Evolutionary conservation across 2,113 vertebrate species (phyloP), one percentile per base, ranked within the genome.

Genomic region (Chunga burmeisteri): DNA sequence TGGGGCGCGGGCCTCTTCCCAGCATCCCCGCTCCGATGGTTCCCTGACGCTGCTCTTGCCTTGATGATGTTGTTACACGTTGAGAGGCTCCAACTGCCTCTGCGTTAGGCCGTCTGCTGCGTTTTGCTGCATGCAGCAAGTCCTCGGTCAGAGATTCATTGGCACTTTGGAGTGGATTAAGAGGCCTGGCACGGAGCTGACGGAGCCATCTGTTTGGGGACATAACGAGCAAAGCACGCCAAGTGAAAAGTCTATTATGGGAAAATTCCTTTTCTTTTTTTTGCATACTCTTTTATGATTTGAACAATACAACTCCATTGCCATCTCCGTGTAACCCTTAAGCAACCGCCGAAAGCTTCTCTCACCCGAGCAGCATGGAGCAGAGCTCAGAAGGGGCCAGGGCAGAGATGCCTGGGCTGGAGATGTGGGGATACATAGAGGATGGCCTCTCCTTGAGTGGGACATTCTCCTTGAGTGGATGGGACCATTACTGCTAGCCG

Each of bases 101-200:
- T 7, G 7, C 7, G 0, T 65, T 3, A 2, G 32, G 61, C 46
- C 22, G 5, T 19, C 56, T 85, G 79, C 47, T 26, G 0, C 1
- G 0, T 36, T 92, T 58, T 83, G 85, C 70, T 71, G 83, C 15
- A 3, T 13, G n/a, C 87, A 73, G 11, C 87, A 77, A 13, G 68
- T 68, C 38, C 84, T 77, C 7, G 0, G 61, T 67, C 91, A 30
- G 91, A 86, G 66, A 83, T 44, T 26, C 62, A 25, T 13, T 3
- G 6, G 65, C 0, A 1, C 52, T 88, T 88, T 66, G 90, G 84
- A 93, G 81, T 18, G 80, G 86, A 46, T 89, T 12, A 15, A 56
- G 90, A 68, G 88, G 65, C 70, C 91, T 97, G 95, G 91, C 96
- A 88, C 40, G 0, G 62, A 82, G 77, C 82, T 95, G 81, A 67